Evolutionary conservation across 2,113 vertebrate species (phyloP), one percentile per base, ranked within the genome.

Genomic region (Lepidothrix coronata): DNA sequence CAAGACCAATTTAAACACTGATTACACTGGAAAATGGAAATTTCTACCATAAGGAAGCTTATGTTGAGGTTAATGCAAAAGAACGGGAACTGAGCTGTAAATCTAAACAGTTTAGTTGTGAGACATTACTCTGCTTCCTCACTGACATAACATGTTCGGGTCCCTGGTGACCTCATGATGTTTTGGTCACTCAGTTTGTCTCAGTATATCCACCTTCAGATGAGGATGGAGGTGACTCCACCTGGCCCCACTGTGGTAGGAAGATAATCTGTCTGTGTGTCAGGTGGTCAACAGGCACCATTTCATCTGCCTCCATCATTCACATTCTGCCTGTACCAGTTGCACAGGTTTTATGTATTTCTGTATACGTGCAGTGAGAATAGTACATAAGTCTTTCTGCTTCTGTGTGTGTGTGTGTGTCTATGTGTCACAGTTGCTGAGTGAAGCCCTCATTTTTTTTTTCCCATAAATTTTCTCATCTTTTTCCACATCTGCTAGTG

Each of bases 131-230:
- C 46, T 58, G 28, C 18, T 33, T 76, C 8, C 55, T 81, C 13
- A 27, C 3, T 1, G 17, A 23, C 3, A 12, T n/a, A 37, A 55
- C 10, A 6, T 30, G 8, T 39, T 70, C 0, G 1, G 6, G 16
- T 62, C 5, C 25, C 30, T 0, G 0, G 10, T 18, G 63, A n/a
- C 19, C 21, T 51, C 66, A 21, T 18, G 51, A 30, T 11, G 5
- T n/a, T 93, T 88, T 85, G 37, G 17, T 54, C 15, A 13, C 49
- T 52, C 25, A 9, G 14, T 52, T 27, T 31, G 2, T 35, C 5
- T 79, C n/a, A 27, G 12, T 66, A 33, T 24, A 55, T 59, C 19
- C 12, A 17, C 24, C 39, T 63, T 57, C 27, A 41, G 27, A 6
- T 44, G 24, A 77, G 23, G 43, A 59, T n/a, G 17, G 14, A 66